A percentile compares a stretch with the other conserved stretches of the same genome.
Evolutionary conservation across 37 sponge, comb jelly and placozoan species (phyloP).

Genomic region (Haliclona indistincta): DNA sequence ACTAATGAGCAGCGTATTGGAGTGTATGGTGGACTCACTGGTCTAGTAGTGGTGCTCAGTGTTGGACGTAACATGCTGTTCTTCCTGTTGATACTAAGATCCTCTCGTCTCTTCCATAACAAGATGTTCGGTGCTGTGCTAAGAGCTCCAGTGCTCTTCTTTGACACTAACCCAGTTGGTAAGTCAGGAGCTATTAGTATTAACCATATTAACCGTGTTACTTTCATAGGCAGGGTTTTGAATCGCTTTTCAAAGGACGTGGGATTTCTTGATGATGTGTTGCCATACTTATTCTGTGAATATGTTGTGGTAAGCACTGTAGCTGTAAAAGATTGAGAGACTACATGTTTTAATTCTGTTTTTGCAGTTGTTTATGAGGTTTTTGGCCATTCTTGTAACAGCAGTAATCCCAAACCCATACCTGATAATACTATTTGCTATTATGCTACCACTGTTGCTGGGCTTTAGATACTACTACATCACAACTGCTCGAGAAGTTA

Average conservation of each 20-base stretch:
- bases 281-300: conserved; percentile 18
- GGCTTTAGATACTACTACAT: conserved; percentile 61
- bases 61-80: background rate
- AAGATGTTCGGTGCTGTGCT: conserved; percentile 26
- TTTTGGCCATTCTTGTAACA: conserved; percentile 43
- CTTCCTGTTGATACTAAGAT: conserved; percentile 4
- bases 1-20: conserved; percentile 12
- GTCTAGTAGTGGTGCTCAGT: background rate
- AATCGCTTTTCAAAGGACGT: conserved; percentile 59
- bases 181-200: too few relatives aligned
- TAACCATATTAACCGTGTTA: too few relatives aligned
- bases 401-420: conserved; percentile 56
- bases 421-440: conserved; percentile 34
- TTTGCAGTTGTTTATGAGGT: conserved; percentile 42
- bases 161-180: conserved; percentile 55
- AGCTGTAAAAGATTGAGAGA: background rate
- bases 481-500: conserved; percentile 62
- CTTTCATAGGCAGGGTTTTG: conserved; percentile 44
- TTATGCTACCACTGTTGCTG: conserved; percentile 39
- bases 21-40: background rate
- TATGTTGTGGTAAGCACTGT: conserved; percentile 25
- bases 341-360: background rate
- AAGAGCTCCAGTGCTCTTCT: conserved; percentile 35
- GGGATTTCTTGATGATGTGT: conserved; percentile 26
- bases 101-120: conserved; percentile 26